These are phyloP conservation scores for Crotalus helleri DNA, from an alignment of 2,113 vertebrate genomes.

Conservation along the genomic window DNA sequence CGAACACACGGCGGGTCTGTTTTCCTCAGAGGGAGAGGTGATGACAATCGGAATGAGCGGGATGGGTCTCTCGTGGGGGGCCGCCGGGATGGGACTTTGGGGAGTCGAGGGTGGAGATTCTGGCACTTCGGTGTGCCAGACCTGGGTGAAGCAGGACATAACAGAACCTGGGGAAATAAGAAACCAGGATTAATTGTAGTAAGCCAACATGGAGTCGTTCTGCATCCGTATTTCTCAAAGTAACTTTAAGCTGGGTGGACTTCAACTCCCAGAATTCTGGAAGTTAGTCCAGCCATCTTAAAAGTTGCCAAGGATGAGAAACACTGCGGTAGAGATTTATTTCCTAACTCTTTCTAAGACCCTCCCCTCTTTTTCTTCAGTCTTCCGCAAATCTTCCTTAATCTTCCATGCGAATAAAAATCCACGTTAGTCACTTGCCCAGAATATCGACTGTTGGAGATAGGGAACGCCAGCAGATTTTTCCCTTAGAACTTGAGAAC, in stretches of 20 bases:
- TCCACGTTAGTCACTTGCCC: background rate
- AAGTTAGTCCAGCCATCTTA: background rate
- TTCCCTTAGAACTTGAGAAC: background rate
- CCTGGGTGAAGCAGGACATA: slow-evolving; percentile 61
- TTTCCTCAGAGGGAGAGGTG: background rate
- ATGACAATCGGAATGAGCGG: slow-evolving; percentile 29
- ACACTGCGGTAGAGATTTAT: background rate
- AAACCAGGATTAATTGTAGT: background rate
- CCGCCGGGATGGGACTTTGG: background rate
- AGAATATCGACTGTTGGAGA: background rate
- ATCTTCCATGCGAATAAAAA: background rate
- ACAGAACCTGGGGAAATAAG: slow-evolving; percentile 30
- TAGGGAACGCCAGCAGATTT: background rate
- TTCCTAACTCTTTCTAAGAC: background rate
- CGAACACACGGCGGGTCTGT: background rate
- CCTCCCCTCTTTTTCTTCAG: background rate
- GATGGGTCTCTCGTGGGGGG: slow-evolving; percentile 41
- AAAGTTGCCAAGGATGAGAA: background rate
- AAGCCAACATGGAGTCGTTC: background rate
- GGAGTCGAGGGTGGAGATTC: slow-evolving; percentile 46
- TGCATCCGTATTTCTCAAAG: background rate
- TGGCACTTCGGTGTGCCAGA: slow-evolving; percentile 51
- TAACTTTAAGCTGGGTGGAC: background rate
- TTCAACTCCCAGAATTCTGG: background rate
- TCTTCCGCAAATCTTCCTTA: background rate